These are phyloP conservation scores for Pseudopodoces humilis DNA, from an alignment of 2,113 vertebrate genomes.

Conservation along the genomic window DNA sequence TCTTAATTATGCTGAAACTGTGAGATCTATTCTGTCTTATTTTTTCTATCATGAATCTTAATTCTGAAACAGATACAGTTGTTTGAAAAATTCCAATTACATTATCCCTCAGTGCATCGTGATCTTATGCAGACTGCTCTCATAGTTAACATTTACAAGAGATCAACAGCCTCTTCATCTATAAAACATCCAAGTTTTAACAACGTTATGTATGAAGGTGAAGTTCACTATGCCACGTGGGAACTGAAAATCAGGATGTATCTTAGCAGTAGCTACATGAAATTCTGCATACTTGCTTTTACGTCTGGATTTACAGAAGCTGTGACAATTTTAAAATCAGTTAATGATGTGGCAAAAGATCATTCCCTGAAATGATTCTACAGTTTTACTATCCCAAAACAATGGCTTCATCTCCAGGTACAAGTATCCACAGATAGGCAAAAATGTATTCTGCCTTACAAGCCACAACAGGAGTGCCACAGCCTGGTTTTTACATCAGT, in stretches of 20 bases:
- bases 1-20: conserved; percentile 61
- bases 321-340: not conserved
- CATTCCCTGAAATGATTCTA: not conserved
- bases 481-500: not conserved
- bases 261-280: not conserved
- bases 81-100: conserved; percentile 65
- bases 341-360: not conserved
- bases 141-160: conserved; percentile 61
- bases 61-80: conserved; percentile 61
- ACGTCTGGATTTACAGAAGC: not conserved
- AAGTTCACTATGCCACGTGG: not conserved
- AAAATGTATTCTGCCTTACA: not conserved
- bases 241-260: not conserved
- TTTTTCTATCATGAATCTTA: conserved; percentile 43
- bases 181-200: conserved; percentile 53
- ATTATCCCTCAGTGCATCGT: conserved; percentile 57
- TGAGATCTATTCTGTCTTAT: conserved; percentile 60
- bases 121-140: conserved; percentile 50
- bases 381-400: not conserved
- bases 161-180: conserved; percentile 47
- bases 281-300: not conserved
- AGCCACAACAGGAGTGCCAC: not conserved
- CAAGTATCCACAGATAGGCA: not conserved
- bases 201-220: conserved; percentile 26
- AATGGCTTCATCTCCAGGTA: not conserved